phyloP scores from a whole-genome alignment of 1,140 invertebrate species.

The Drosophila setifemur region DNA sequence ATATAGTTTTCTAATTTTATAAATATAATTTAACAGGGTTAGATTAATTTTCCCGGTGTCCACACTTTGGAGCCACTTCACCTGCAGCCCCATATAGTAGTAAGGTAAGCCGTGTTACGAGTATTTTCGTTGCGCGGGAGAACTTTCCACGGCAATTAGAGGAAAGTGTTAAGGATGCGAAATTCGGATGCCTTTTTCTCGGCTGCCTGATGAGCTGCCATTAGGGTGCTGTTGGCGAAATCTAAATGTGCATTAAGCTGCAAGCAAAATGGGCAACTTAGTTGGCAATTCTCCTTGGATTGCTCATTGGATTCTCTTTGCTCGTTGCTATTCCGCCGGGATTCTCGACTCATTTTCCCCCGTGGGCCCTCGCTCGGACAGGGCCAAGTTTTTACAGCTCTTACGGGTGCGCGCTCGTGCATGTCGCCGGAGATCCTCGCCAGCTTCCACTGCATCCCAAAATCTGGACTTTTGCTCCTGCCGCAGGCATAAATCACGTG shows the following conservation, averaged over 20 bases:
- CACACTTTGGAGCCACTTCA: background rate
- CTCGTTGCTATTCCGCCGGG: constrained; percentile 4
- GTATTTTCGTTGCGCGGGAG: constrained; percentile 45
- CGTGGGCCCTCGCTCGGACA: constrained; percentile 18
- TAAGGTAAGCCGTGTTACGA: constrained; percentile 40
- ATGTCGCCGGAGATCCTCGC: constrained; percentile 46
- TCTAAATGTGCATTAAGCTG: constrained; percentile 55
- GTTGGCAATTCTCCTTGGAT: constrained; percentile 11
- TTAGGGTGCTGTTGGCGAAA: constrained; percentile 53
- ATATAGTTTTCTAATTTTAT: background rate
- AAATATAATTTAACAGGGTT: too few species aligned
- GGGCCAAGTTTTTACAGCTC: constrained; percentile 37
- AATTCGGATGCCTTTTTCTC: constrained; percentile 18
- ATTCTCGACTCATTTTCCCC: constrained; percentile 5
- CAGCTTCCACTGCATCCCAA: background rate
- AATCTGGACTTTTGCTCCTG: constrained; percentile 31
- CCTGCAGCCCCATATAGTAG: constrained; percentile 35
- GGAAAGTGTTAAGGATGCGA: constrained; percentile 42
- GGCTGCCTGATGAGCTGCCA: constrained; percentile 51
- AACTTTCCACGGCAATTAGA: constrained; percentile 58
- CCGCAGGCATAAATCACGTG: constrained; percentile 82
- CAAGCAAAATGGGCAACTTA: constrained; percentile 50
- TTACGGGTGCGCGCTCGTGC: constrained; percentile 54
- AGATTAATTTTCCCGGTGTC: too few species aligned
- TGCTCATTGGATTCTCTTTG: background rate